phyloP scores from a whole-genome alignment of 2,888 invertebrate genomes.

The Panzeria rudis region DNA sequence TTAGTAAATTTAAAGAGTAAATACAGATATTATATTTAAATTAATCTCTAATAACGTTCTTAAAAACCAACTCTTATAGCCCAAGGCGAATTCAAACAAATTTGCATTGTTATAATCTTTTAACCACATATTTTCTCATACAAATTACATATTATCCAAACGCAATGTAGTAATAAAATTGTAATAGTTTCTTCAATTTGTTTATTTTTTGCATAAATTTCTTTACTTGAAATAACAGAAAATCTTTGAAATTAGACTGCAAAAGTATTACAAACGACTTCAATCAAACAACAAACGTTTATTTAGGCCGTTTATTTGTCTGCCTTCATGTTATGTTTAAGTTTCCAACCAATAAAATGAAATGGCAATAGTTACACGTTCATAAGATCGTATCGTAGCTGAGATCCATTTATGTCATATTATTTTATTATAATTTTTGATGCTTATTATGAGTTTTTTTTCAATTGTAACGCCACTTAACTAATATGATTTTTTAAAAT shows the following conservation, averaged over 20 bases:
- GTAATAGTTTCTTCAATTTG: slow-evolving; percentile 6
- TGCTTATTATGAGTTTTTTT: slow-evolving; percentile 15
- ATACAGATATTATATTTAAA: no score
- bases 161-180: background rate
- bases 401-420: slow-evolving; percentile 49
- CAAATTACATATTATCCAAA: background rate
- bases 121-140: background rate
- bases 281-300: background rate
- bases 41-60: no score
- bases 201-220: slow-evolving; percentile 7
- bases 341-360: slow-evolving; percentile 16
- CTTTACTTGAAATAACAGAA: background rate
- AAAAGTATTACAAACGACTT: slow-evolving; percentile 6
- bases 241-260: slow-evolving; percentile 31
- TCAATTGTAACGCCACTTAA: slow-evolving; percentile 34
- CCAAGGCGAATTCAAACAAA: no score
- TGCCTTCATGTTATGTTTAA: slow-evolving; percentile 12
- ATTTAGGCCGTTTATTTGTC: slow-evolving; percentile 6
- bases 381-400: slow-evolving; percentile 1
- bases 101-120: background rate
- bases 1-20: no score
- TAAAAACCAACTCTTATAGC: no score
- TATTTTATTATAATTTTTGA: slow-evolving; percentile 37
- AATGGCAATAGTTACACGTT: background rate
- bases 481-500: slow-evolving; percentile 12